These are phyloP conservation scores for Tipula lateralis DNA, from an alignment of 2,888 invertebrate species.

Conservation along the genomic window DNA sequence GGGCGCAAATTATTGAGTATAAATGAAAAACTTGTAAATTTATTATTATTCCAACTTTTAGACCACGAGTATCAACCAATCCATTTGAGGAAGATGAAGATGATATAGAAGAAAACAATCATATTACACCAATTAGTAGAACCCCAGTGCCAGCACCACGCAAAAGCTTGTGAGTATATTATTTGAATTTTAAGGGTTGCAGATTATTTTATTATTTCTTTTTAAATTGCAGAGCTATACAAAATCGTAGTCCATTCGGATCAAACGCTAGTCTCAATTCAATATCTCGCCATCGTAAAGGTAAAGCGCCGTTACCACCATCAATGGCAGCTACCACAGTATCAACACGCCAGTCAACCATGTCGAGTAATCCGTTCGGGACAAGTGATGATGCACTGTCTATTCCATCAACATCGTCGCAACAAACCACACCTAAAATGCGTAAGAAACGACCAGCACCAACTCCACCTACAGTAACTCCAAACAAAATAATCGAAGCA, in stretches of 20 bases:
- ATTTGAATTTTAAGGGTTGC: background rate
- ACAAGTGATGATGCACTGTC: background rate
- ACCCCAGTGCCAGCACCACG: conserved; percentile 46
- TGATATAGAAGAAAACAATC: conserved; percentile 51
- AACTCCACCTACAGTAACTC: conserved; percentile 51
- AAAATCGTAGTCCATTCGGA: conserved; percentile 24
- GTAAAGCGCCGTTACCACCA: conserved; percentile 41
- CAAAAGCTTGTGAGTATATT: conserved; percentile 42
- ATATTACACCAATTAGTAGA: conserved; percentile 41
- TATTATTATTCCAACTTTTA: background rate
- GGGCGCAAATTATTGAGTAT: background rate
- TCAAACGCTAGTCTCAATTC: conserved; percentile 13
- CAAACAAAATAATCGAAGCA: background rate
- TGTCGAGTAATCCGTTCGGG: background rate
- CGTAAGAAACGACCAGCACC: conserved; percentile 65
- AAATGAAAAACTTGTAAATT: background rate
- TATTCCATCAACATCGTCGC: background rate
- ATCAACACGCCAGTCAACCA: background rate
- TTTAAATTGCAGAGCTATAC: background rate
- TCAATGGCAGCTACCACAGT: conserved; percentile 32
- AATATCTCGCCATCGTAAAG: conserved; percentile 37
- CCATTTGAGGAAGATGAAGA: conserved; percentile 75
- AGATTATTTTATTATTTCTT: background rate
- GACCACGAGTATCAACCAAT: conserved; percentile 55
- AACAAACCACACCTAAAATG: conserved; percentile 47